These are phyloP conservation scores for Nothoprocta perdicaria DNA, from an alignment of 2,113 vertebrate genomes.

Conservation along the genomic window DNA sequence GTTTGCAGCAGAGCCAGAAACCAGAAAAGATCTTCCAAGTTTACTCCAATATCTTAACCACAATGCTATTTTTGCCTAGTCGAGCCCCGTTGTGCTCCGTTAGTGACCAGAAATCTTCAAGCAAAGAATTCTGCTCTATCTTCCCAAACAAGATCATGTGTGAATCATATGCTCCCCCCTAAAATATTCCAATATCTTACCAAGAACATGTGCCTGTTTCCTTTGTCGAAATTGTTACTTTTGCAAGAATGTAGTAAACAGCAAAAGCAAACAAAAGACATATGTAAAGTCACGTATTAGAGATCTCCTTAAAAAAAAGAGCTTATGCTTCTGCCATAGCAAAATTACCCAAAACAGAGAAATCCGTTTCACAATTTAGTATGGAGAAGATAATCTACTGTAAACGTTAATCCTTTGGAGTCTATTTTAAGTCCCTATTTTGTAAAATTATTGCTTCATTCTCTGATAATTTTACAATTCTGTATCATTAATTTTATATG, in stretches of 20 bases:
- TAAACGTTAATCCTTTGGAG: constrained; percentile 55
- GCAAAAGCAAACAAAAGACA: constrained; percentile 7
- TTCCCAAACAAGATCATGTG: neutral
- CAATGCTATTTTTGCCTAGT: constrained; percentile 38
- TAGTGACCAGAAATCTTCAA: neutral
- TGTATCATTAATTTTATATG: constrained; percentile 34
- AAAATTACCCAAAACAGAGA: constrained; percentile 29
- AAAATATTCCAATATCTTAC: neutral
- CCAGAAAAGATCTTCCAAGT: constrained; percentile 49
- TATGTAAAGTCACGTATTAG: neutral
- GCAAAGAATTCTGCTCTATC: accelerated
- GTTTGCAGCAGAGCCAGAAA: constrained; percentile 44
- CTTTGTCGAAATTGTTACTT: neutral
- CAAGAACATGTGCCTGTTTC: neutral
- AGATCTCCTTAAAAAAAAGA: neutral
- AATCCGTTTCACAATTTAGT: constrained; percentile 50
- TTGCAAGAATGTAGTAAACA: neutral
- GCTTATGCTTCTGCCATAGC: neutral
- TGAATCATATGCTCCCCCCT: neutral
- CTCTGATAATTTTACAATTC: constrained; percentile 48
- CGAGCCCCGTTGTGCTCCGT: neutral
- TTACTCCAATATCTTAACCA: constrained; percentile 49
- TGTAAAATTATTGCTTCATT: constrained; percentile 33
- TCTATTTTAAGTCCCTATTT: constrained; percentile 47
- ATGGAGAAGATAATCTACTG: constrained; percentile 49